Conservation (phyloP, 2,888 invertebrate species). For the Perizoma flavofasciatum region DNA sequence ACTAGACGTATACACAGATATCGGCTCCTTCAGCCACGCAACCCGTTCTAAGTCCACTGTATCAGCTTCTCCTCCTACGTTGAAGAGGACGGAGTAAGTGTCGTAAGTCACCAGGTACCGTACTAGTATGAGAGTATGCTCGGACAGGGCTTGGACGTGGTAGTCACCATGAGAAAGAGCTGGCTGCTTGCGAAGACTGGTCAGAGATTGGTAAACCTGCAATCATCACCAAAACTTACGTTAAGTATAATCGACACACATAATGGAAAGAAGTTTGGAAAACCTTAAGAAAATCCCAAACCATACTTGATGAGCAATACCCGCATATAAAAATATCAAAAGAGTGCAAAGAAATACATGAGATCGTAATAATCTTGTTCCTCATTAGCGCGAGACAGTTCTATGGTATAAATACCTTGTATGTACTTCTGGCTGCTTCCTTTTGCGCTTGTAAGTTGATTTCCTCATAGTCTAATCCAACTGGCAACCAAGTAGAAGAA, state of each 20-base stretch:
- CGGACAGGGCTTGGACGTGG: slow-evolving; percentile 56
- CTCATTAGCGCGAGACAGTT: no score
- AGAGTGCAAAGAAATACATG: neutral
- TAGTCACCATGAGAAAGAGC: slow-evolving; percentile 67
- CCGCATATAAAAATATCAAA: no score
- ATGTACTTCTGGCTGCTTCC: slow-evolving; percentile 75
- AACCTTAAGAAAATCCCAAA: no score
- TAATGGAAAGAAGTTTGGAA: neutral
- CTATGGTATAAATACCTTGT: slow-evolving; percentile 56
- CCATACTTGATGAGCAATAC: neutral
- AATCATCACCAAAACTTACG: slow-evolving; percentile 15
- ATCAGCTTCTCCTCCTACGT: slow-evolving; percentile 71
- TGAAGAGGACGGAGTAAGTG: slow-evolving; percentile 74
- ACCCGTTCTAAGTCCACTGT: slow-evolving; percentile 62
- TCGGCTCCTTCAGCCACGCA: slow-evolving; percentile 43
- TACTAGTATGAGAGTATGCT: slow-evolving; percentile 54
- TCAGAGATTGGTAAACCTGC: slow-evolving; percentile 82
- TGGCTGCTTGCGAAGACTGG: slow-evolving; percentile 70
- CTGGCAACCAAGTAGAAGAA: slow-evolving; percentile 86
- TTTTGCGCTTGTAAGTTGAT: slow-evolving; percentile 84
- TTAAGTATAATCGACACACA: neutral
- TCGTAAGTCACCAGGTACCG: slow-evolving; percentile 56
- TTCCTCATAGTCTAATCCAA: slow-evolving; percentile 83
- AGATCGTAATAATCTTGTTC: neutral
- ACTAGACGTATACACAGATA: slow-evolving; percentile 59